phyloP scores from a whole-genome alignment of 2,797 vertebrate genomes.

The Malacoctenus gilli region DNA sequence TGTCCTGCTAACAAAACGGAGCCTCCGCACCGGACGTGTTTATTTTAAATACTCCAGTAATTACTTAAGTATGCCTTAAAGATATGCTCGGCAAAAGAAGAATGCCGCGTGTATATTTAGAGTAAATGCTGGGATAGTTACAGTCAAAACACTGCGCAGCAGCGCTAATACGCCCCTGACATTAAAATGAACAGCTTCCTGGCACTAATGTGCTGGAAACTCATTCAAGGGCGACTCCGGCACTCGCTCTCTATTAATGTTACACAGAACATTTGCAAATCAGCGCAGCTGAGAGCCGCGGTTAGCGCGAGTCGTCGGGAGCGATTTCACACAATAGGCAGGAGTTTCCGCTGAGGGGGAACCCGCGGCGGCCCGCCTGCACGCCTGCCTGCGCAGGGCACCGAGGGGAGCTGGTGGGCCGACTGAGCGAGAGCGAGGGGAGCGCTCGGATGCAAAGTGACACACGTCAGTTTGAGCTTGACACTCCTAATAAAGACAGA shows the following conservation, averaged over 20 bases:
- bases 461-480: constrained; percentile 64
- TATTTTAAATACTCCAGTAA: constrained; percentile 76
- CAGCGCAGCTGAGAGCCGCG: constrained; percentile 48
- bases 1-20: constrained; percentile 63
- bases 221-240: constrained; percentile 62
- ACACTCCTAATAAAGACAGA: too few relatives aligned
- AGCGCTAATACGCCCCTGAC: constrained; percentile 71
- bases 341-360: constrained; percentile 67
- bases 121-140: constrained; percentile 76
- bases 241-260: constrained; percentile 74
- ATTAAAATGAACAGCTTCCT: constrained; percentile 77
- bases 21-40: constrained; percentile 71
- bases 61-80: constrained; percentile 77
- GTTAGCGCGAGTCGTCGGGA: constrained; percentile 51
- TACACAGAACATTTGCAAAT: constrained; percentile 72
- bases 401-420: constrained; percentile 23
- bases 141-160: constrained; percentile 72
- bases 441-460: constrained; percentile 22
- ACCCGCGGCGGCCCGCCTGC: constrained; percentile 58
- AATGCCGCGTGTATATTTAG: constrained; percentile 74
- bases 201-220: constrained; percentile 77
- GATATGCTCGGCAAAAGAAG: constrained; percentile 66
- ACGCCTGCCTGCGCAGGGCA: too few relatives aligned
- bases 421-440: constrained; percentile 59
- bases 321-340: constrained; percentile 71